Evolutionary conservation across 2,888 invertebrate genomes (phyloP), one percentile per base, ranked within the genome.

Genomic region (Linnaemya vulpina): DNA sequence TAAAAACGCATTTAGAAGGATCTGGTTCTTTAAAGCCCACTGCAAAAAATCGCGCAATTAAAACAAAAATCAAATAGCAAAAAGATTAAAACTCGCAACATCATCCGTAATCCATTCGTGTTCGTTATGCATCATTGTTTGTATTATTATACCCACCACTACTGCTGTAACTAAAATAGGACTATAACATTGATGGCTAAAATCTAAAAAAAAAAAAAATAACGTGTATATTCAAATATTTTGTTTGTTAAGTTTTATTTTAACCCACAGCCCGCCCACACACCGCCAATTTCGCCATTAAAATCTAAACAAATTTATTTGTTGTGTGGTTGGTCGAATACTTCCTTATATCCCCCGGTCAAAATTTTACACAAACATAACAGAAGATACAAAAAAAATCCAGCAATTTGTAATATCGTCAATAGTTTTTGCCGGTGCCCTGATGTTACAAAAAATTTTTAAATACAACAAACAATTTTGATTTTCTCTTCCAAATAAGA

Each of bases 91-190:
- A 35, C 9, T 51, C 46, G 15, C 17, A 55, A 58, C 55, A n/a
- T 76, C 73, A 43, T 53, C 13, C 67, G 15, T 22, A 75, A 81
- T 25, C 38, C 68, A 38, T 46, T 80, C 60, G 63, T 43, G 75
- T 68, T 60, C 77, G 62, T 68, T 75, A 75, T 79, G 79, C 75
- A 65, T 74, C 70, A 67, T 68, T 79, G 63, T 71, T 49, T 63
- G 49, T 22, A 70, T 65, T 58, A 60, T 35, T 49, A 68, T 53
- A 58, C 15, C 20, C 53, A 53, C n/a, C 20, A 43, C 7, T 43
- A 46, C 15, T 25, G 22, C 3, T 15, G 13, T 25, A 10, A 43
- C 55, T n/a, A 10, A 53, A 53, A 55, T 13, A 40, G 40, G 11
- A 11, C 11, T 13, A 11, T 11, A 30, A 11, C 22, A 55, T 60